Base-by-base conservation (phyloP, 2,797 vertebrate genomes). In the Danionella dracula region DNA sequence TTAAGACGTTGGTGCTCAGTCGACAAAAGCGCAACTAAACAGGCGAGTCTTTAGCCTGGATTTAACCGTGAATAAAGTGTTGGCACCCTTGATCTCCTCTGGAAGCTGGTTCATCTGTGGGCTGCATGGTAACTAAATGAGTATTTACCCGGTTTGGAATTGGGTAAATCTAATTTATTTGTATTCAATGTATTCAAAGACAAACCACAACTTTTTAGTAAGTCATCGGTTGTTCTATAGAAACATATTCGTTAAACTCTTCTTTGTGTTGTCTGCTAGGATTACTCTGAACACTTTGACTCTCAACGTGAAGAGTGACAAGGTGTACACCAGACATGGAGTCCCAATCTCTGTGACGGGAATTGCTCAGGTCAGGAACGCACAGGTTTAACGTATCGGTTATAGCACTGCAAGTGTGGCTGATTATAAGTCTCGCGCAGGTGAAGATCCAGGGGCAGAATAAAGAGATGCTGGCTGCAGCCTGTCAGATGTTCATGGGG, bases 371-470 rank as follows among this genome's bases (percentile, higher is more conserved):
- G 94, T 95, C 82, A 60, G 58, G 31, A 4, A 15, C 2, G 7
- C 21, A 40, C 29, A n/a, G 38, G 8, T 8, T 16, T 23, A 16
- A 27, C 6, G 11, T 37, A 9, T 11, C 41, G 19, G 38, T 29
- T 20, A 29, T 35, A 50, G 37, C 53, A 29, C 29, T 45, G 12
- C 41, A 9, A 13, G 16, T 15, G 10, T 8, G 42, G 32, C 5
- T 1, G 16, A 17, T 31, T 10, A 13, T 57, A n/a, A n/a, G 10
- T 56, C 21, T 23, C 46, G 15, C 53, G 1, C 70, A 97, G 95
- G 93, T 98, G 75, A 98, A 97, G 85, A 98, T 97, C 78, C 95
- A 97, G 82, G 95, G 94, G 8, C 94, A 97, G 83, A 98, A 97
- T 85, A 97, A 98, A 78, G 94, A 96, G 85, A 97, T 98, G 95